Evolutionary conservation across 2,113 vertebrate species (phyloP).

Genomic region (Melospiza georgiana): DNA sequence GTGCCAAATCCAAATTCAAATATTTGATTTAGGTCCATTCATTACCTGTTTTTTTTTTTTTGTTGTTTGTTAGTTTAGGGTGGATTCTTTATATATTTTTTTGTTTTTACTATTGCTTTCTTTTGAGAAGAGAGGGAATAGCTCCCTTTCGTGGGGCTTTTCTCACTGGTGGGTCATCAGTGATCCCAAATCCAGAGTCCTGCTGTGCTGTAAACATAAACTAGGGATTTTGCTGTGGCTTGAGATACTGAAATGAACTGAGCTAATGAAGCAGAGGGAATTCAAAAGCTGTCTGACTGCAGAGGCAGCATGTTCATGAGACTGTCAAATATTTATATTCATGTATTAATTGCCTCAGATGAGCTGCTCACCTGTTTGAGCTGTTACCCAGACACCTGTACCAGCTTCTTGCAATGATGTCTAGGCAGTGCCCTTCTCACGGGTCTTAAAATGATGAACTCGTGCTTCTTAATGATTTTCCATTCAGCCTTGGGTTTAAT

Average conservation of each 20-base stretch:
- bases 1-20: not conserved
- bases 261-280: not conserved
- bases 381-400: not conserved
- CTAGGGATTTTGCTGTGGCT: not conserved
- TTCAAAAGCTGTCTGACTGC: not conserved
- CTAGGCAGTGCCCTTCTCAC: not conserved
- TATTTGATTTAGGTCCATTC: not conserved
- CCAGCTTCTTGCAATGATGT: not conserved
- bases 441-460: not conserved
- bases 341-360: not conserved
- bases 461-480: not conserved
- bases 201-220: not conserved
- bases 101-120: not conserved
- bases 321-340: not conserved
- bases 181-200: not conserved
- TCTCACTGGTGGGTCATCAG: not conserved
- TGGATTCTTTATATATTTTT: not conserved
- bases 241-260: not conserved
- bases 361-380: not conserved
- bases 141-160: not conserved
- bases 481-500: not conserved
- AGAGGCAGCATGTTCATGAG: not conserved
- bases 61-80: not conserved
- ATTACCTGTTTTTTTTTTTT: fast-evolving
- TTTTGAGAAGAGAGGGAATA: not conserved